Evolutionary conservation across 2,888 invertebrate species (phyloP).

Genomic region (Congeria kusceri): DNA sequence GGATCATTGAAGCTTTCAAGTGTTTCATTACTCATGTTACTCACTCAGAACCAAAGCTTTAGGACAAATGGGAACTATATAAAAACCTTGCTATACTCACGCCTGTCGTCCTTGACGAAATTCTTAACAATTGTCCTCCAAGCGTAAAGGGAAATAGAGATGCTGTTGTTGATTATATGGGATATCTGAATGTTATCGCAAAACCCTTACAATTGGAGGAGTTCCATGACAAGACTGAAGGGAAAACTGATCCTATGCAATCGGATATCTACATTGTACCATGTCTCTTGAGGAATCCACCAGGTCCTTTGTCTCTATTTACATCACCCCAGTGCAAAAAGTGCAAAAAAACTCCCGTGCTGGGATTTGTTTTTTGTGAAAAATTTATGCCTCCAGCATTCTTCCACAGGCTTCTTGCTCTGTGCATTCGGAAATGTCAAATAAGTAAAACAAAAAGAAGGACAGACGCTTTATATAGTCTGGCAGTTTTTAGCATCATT

Average conservation of each 20-base stretch:
- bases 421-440: constrained; percentile 43
- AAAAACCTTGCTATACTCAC: constrained; percentile 29
- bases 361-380: constrained; percentile 42
- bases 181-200: constrained; percentile 37
- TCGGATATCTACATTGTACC: constrained; percentile 52
- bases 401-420: constrained; percentile 57
- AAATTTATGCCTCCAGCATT: constrained; percentile 51
- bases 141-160: constrained; percentile 38
- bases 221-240: too few species aligned
- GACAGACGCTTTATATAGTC: too few species aligned
- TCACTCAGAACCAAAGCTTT: constrained; percentile 26
- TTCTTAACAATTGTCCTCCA: constrained; percentile 18
- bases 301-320: too few species aligned
- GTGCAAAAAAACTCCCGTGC: constrained; percentile 29
- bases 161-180: constrained; percentile 31
- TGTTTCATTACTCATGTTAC: constrained; percentile 43
- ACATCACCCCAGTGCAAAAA: not conserved
- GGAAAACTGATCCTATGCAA: too few species aligned
- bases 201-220: constrained; percentile 16
- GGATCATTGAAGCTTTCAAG: constrained; percentile 59
- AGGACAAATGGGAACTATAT: constrained; percentile 29
- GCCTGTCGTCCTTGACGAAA: constrained; percentile 28
- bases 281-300: constrained; percentile 20
- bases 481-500: too few species aligned
- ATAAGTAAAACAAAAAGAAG: not conserved